Percentiles rank a stretch among this genome's conserved stretches.
Evolutionary conservation across 1,140 invertebrate genomes (phyloP).

Genomic region (Tribolium madens): DNA sequence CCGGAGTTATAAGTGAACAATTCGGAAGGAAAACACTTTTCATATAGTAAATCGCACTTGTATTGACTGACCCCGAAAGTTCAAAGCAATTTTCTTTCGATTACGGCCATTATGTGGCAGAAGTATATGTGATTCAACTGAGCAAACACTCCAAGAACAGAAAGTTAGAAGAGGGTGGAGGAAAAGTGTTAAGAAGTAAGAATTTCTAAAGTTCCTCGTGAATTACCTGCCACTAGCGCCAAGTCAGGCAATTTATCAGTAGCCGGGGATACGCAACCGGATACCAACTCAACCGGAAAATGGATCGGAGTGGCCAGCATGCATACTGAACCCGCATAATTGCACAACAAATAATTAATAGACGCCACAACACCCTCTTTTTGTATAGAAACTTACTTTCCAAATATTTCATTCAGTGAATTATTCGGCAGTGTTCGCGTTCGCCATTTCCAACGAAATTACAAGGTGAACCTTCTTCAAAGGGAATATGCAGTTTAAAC

Average conservation of each 20-base stretch:
- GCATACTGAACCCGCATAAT: slow-evolving; percentile 49
- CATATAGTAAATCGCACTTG: slow-evolving; percentile 53
- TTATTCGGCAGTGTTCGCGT: too few species aligned
- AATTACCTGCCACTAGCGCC: slow-evolving; percentile 62
- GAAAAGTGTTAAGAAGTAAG: slow-evolving; percentile 62
- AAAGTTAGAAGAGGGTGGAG: slow-evolving; percentile 48
- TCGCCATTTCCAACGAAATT: background rate
- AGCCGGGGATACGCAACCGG: slow-evolving; percentile 43
- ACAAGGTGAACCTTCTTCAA: background rate
- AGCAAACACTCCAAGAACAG: slow-evolving; percentile 57
- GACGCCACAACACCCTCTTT: background rate
- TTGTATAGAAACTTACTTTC: background rate
- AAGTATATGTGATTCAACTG: slow-evolving; percentile 60
- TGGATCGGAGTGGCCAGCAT: slow-evolving; percentile 53
- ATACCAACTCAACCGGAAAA: slow-evolving; percentile 61
- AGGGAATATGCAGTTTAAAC: slow-evolving; percentile 1
- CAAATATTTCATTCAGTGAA: background rate
- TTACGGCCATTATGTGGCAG: slow-evolving; percentile 60
- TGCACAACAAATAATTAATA: slow-evolving; percentile 45
- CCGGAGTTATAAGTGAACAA: slow-evolving; percentile 40
- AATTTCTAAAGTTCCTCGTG: slow-evolving; percentile 60
- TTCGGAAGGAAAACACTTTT: slow-evolving; percentile 41
- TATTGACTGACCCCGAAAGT: slow-evolving; percentile 57
- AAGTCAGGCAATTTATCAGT: slow-evolving; percentile 63
- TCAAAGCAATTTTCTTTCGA: slow-evolving; percentile 61